Base-by-base conservation (phyloP, 1,140 invertebrate species). In the Macrobrachium nipponense region DNA sequence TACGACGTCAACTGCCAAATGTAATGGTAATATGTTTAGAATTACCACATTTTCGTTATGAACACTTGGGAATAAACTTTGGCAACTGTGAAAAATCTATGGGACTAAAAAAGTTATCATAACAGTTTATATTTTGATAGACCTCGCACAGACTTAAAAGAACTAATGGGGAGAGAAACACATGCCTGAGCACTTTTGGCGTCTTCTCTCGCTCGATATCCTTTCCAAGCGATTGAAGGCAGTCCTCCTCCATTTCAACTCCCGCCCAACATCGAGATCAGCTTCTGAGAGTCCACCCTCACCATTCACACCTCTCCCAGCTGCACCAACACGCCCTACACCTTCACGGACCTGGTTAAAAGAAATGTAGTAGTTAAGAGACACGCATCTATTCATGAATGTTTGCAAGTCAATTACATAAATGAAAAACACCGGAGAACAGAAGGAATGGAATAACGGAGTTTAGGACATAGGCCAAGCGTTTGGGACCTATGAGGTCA, bases 291-390 rank as follows among this genome's bases (percentile, higher is more conserved):
- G 20, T 70, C 66, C 51, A 6, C 58, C n/a, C 10, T 86, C 83
- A 44, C 17, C 78, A 5, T 51, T 64, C 7, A 75, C 82, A 68
- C 75, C 64, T 12, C 75, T 18, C 18, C 75, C 82, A 60, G 82
- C 75, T n/a, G 82, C 68, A 23, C 68, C 83, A 76, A 80, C 77
- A 18, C 76, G 77, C 14, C 3, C 77, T 18, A 79, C 64, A 44
- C 64, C 77, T 20, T 80, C 76, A 44, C 77, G 83, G 12, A 79
- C 83, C 83, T 80, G 70, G 5, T 36, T 12, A 61, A 23, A 36
- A 36, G 2, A 66, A 23, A n/a, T 15, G 27, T 7, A 23, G 8
- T 7, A 8, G 0, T 66, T 66, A n/a, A n/a, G 11, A 6, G 6
- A 23, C 5, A 8, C 6, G 12, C 27, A 27, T 17, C 4, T 70